Evolutionary conservation across 2,888 invertebrate genomes (phyloP), one percentile per base, ranked within the genome.

Genomic region (Sphaerophoria taeniata): DNA sequence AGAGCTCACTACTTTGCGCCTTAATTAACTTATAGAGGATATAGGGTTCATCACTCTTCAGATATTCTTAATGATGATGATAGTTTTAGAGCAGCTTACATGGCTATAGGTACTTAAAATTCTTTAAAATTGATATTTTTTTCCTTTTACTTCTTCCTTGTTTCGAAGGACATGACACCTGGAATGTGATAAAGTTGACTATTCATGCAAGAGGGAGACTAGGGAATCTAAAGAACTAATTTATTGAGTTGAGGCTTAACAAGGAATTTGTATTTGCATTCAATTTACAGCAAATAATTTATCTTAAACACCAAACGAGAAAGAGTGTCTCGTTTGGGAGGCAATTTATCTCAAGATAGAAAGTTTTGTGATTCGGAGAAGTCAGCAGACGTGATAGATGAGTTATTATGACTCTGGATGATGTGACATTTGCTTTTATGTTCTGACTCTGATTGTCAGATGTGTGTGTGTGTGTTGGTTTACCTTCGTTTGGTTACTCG

Each of bases 321-420:
- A 11, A 31, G 4, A 3, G n/a, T n/a, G n/a, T 16, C 16, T 43
- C 2, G 7, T 43, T n/a, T n/a, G n/a, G 34, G 56, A 39, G 39
- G 39, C 36, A 60, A 60, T 43, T 36, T 60, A 58, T 39, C 39
- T 24, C 39, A 60, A 60, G 60, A 60, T 24, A 11, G 24, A 60
- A 24, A 16, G 39, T 58, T 58, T 58, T 34, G 16, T 58, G n/a
- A n/a, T 39, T 36, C 36, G 6, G 5, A 58, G 12, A 1, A 39
- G 36, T 58, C 12, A 11, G 4, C 24, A 14, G 58, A 39, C 58
- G 55, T 69, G 73, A 76, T 67, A 67, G 76, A 65, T 81, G 81
- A 81, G 76, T 75, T 81, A 81, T 81, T 76, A 81, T 39, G 58
- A 65, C 67, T 72, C 71, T 72, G 70, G 71, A 24, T 65, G 56